Evolutionary conservation across 2,888 invertebrate species (phyloP).

Genomic region (Pseudococcus viburni): DNA sequence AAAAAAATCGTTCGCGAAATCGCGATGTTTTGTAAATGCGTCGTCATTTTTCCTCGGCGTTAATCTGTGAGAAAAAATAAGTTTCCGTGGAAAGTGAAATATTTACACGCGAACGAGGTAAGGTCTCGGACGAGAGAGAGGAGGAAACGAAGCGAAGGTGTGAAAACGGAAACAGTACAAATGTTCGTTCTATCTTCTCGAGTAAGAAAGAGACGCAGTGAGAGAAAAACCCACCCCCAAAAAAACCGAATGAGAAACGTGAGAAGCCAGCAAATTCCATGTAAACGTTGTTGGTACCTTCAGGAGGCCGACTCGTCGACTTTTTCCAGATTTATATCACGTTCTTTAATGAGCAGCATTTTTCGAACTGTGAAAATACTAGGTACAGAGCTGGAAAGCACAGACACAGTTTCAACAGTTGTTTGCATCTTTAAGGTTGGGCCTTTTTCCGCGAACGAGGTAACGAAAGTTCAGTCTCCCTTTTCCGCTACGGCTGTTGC

Average conservation of each 20-base stretch:
- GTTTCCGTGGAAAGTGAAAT: neutral
- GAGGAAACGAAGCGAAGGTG: no score
- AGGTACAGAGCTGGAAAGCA: neutral
- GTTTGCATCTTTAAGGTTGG: neutral
- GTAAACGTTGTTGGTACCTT: neutral
- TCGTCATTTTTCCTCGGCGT: neutral
- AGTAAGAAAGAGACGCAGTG: neutral
- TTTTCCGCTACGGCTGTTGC: no score
- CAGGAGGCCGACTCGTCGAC: neutral
- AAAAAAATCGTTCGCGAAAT: neutral
- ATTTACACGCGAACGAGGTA: neutral
- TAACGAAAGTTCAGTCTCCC: no score
- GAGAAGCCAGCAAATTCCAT: constrained; percentile 56
- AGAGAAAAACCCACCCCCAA: neutral
- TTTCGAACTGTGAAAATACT: neutral
- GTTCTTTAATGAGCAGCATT: constrained; percentile 56
- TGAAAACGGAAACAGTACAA: neutral
- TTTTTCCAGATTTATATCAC: constrained; percentile 62
- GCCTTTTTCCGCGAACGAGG: neutral
- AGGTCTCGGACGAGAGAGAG: neutral
- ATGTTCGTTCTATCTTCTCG: neutral
- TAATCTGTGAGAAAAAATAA: neutral
- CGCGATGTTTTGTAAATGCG: neutral
- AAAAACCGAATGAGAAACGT: constrained; percentile 31
- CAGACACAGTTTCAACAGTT: constrained; percentile 48